Percentiles rank a stretch among this genome's conserved stretches.
Conservation (phyloP, 1,140 invertebrate genomes). For the Apis dorsata region DNA sequence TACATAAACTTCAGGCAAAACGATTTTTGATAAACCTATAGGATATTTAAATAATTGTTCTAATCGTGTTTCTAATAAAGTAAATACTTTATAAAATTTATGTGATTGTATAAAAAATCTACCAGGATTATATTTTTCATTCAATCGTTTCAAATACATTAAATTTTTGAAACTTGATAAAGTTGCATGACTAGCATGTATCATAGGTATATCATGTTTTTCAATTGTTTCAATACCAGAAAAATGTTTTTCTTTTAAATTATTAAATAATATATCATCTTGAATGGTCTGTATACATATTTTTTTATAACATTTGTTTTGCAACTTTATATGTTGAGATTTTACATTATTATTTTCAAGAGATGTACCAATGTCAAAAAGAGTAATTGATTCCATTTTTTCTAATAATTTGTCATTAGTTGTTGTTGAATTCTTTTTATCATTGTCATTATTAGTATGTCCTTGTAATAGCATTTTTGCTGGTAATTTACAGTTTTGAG, state of each 20-base stretch:
- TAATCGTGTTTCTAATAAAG: conserved; percentile 69
- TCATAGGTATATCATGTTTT: not conserved
- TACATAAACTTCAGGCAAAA: conserved; percentile 26
- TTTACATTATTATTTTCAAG: not conserved
- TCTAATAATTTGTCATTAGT: not conserved
- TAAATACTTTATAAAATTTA: conserved; percentile 54
- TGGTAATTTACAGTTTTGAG: not conserved
- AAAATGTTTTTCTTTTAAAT: not conserved
- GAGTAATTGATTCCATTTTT: not conserved
- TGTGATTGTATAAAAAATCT: not conserved
- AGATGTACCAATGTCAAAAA: not conserved
- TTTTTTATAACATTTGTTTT: not conserved
- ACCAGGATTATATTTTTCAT: conserved; percentile 41
- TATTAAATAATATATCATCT: not conserved
- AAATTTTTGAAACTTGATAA: conserved; percentile 64
- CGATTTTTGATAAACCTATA: conserved; percentile 62
- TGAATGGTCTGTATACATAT: not conserved
- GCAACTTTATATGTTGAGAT: too few relatives aligned
- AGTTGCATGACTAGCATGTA: conserved; percentile 60
- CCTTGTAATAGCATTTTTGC: not conserved
- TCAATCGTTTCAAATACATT: conserved; percentile 25
- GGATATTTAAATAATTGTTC: conserved; percentile 74
- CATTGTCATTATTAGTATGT: not conserved
- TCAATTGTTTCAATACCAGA: not conserved
- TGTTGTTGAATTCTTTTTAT: not conserved